phyloP scores from a whole-genome alignment of 1,140 invertebrate species.

The Listronotus bonariensis region DNA sequence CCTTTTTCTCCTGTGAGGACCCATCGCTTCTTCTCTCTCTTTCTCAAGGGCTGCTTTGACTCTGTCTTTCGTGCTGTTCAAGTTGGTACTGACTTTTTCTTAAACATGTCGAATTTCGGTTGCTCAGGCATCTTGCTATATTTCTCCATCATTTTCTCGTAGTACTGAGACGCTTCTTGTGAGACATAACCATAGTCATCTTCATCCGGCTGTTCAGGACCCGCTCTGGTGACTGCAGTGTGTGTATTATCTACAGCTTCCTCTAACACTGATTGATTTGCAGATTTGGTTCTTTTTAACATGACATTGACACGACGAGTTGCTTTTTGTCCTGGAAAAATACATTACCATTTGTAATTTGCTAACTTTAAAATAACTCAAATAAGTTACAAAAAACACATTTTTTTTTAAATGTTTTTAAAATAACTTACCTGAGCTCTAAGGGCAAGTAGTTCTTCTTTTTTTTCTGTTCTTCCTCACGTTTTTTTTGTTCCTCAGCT shows the following conservation, averaged over 20 bases:
- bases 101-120: slow-evolving; percentile 60
- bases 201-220: slow-evolving; percentile 79
- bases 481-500: slow-evolving; percentile 73
- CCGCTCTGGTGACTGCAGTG: slow-evolving; percentile 73
- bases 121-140: slow-evolving; percentile 73
- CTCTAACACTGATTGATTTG: slow-evolving; percentile 82
- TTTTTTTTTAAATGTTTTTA: slow-evolving; percentile 59
- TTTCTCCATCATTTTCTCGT: slow-evolving; percentile 83
- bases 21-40: slow-evolving; percentile 72
- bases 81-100: slow-evolving; percentile 58
- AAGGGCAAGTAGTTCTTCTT: slow-evolving; percentile 69
- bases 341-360: too few species aligned
- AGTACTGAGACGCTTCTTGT: slow-evolving; percentile 76
- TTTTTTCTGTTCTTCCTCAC: slow-evolving; percentile 68
- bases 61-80: slow-evolving; percentile 69
- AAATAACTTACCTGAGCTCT: slow-evolving; percentile 65
- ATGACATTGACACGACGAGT: slow-evolving; percentile 65
- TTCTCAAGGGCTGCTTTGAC: slow-evolving; percentile 75
- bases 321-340: slow-evolving; percentile 60
- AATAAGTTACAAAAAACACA: slow-evolving; percentile 48
- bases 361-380: too few species aligned
- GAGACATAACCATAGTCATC: slow-evolving; percentile 91
- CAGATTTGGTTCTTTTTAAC: slow-evolving; percentile 81
- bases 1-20: slow-evolving; percentile 69
- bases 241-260: slow-evolving; percentile 79